A percentile compares a stretch with the other conserved stretches of the same genome.
Evolutionary conservation across 1,140 invertebrate species (phyloP).

Genomic region (Reticulitermes speratus): DNA sequence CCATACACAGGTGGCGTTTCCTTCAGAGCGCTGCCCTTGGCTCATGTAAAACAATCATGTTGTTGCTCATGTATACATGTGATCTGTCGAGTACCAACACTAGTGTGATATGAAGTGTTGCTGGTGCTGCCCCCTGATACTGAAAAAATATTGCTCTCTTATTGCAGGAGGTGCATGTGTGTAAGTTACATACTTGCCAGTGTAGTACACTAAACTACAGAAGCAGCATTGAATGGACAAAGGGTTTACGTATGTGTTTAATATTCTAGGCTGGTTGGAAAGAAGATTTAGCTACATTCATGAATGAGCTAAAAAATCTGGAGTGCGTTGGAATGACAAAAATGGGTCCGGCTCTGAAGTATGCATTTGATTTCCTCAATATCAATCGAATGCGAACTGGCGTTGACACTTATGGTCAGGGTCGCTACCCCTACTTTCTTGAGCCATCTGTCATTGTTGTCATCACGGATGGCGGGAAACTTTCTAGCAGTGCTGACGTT

Average conservation of each 20-base stretch:
- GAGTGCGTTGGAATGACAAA: slow-evolving; percentile 90
- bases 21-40: no score
- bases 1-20: no score
- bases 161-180: no score
- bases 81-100: no score
- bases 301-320: slow-evolving; percentile 97
- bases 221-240: no score
- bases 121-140: no score
- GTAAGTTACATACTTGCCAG: no score
- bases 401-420: slow-evolving; percentile 95
- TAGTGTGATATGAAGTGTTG: no score
- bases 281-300: slow-evolving; percentile 96
- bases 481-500: slow-evolving; percentile 82
- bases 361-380: slow-evolving; percentile 98
- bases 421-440: slow-evolving; percentile 94
- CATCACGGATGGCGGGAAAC: slow-evolving; percentile 93
- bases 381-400: slow-evolving; percentile 98
- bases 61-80: no score
- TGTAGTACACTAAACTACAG: no score
- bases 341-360: slow-evolving; percentile 90
- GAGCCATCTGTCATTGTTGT: slow-evolving; percentile 98
- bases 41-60: no score
- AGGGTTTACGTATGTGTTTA: slow-evolving; percentile 16
- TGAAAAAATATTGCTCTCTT: no score
- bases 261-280: slow-evolving; percentile 93